Base-by-base conservation (phyloP, 2,888 invertebrate species). In the Magallana nippona region DNA sequence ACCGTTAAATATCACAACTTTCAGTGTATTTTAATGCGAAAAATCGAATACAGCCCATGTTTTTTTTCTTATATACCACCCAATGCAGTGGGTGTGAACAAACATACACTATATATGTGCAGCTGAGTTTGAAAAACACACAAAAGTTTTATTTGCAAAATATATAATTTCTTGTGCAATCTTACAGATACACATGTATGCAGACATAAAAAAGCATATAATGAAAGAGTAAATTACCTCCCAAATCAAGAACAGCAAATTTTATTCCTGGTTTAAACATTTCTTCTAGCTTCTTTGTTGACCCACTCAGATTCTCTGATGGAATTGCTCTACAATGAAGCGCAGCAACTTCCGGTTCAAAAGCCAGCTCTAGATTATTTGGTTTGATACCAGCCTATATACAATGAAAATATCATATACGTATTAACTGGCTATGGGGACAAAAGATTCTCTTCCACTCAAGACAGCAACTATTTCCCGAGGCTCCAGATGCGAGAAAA, bases 311-410 rank as follows among this genome's bases (percentile, higher is more conserved):
- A 27, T 81, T 60, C 13, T 81, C 81, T 0, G 44, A 13, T 32
- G 84, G 82, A 22, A 82, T 77, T 13, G 57, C n/a, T 80, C 80
- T 82, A 60, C 84, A 85, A 19, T 77, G 60, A 13, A 85, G 44
- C 8, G 84, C 82, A n/a, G 84, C 84, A 2, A 80, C 84, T 22
- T 85, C 84, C 8, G 84, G 84, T 85, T 85, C 84, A 32, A 77
- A 80, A 2, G 84, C 84, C 60, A 85, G 15, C 27, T 63, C 82
- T 44, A 84, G 63, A n/a, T 82, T 71, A 11, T 58, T 11, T 19
- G n/a, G 62, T 3, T 78, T 15, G 19, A 84, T 84, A 1, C 84
- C 82, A 19, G 84, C 84, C 84, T 84, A 63, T 44, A 44, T 44
- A 8, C 44, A 2, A 17, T 78, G 27, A 15, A 11, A 81, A n/a